These are phyloP conservation scores for Polietes domitor DNA, from an alignment of 2,888 invertebrate genomes.

Conservation along the genomic window DNA sequence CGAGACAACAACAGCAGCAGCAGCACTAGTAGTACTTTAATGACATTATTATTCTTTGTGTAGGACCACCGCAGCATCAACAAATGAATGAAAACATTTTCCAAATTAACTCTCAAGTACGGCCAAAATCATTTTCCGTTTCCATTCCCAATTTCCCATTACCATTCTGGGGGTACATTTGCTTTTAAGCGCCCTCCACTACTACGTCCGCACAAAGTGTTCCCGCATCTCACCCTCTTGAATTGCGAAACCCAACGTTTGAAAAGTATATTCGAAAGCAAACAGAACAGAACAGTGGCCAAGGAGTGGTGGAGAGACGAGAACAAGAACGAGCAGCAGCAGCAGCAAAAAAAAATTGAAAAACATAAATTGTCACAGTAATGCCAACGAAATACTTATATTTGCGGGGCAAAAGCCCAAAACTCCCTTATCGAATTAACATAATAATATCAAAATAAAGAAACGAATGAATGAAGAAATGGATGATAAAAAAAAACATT, in stretches of 20 bases:
- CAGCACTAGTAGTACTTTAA: no score
- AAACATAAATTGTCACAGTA: conserved; percentile 14
- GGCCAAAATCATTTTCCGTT: conserved; percentile 27
- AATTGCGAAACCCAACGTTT: neutral
- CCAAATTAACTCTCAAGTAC: conserved; percentile 62
- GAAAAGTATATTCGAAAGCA: neutral
- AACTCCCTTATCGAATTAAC: conserved; percentile 63
- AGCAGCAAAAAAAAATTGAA: neutral
- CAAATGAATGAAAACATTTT: conserved; percentile 48
- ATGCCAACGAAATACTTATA: neutral
- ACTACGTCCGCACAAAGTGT: no score
- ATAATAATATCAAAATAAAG: conserved; percentile 52
- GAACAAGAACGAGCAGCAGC: neutral
- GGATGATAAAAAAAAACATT: neutral
- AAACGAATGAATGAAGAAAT: conserved; percentile 5
- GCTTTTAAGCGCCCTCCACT: neutral
- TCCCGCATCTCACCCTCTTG: no score
- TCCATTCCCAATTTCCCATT: conserved; percentile 22
- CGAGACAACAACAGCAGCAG: neutral
- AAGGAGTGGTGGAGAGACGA: no score
- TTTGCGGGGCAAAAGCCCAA: conserved; percentile 12
- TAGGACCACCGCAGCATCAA: neutral
- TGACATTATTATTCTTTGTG: neutral
- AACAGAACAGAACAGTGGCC: neutral
- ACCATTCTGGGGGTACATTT: neutral